Percentiles rank a stretch among this genome's conserved stretches.
These are phyloP conservation scores for Choristoneura fumiferana DNA, from an alignment of 1,140 invertebrate species.

Conservation along the genomic window DNA sequence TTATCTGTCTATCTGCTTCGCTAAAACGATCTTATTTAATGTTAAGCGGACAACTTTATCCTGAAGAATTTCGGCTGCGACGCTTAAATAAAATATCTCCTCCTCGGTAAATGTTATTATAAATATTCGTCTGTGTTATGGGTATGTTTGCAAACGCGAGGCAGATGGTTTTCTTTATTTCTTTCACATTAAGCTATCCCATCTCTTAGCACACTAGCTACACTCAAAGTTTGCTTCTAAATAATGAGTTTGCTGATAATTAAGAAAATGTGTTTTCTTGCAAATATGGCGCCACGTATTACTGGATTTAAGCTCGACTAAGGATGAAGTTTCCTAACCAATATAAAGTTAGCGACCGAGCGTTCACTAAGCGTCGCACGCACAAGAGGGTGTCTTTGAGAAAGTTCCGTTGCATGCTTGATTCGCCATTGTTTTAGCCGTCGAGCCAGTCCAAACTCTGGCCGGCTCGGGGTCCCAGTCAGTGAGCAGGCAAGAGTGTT, in stretches of 20 bases:
- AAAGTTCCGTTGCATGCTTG: conserved; percentile 74
- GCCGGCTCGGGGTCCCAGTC: conserved; percentile 47
- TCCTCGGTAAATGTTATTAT: conserved; percentile 35
- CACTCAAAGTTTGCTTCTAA: background rate
- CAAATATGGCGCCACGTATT: conserved; percentile 34
- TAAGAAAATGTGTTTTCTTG: conserved; percentile 29
- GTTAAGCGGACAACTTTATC: conserved; percentile 61
- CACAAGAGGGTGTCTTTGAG: conserved; percentile 69
- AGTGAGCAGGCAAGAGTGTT: conserved; percentile 57
- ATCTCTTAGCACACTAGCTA: background rate
- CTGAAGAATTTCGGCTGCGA: conserved; percentile 45
- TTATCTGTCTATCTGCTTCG: conserved; percentile 63
- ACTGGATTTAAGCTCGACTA: conserved; percentile 32
- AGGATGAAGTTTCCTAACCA: conserved; percentile 65
- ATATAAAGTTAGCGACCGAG: conserved; percentile 68
- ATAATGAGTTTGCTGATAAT: conserved; percentile 17
- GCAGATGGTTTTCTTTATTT: conserved; percentile 42
- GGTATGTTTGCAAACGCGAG: conserved; percentile 41
- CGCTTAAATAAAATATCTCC: conserved; percentile 49
- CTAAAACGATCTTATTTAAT: conserved; percentile 69
- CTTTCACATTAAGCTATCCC: conserved; percentile 20
- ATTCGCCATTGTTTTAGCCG: conserved; percentile 72
- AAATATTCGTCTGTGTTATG: conserved; percentile 31
- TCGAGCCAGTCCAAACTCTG: conserved; percentile 59
- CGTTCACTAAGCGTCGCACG: conserved; percentile 67